These are phyloP conservation scores for Karalla daura DNA, from an alignment of 2,797 vertebrate genomes.

Conservation along the genomic window DNA sequence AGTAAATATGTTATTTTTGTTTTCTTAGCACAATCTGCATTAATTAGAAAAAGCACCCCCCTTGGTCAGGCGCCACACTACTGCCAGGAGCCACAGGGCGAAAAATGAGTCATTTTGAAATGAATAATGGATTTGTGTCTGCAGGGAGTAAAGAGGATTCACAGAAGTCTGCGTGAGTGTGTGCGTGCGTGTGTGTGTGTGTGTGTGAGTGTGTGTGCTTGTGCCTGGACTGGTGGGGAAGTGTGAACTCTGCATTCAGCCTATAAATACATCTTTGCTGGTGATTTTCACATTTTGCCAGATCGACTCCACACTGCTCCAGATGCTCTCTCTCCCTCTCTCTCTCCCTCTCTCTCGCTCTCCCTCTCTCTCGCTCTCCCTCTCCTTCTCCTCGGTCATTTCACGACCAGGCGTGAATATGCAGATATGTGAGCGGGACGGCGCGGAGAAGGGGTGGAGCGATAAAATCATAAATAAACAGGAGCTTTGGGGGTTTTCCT, in stretches of 20 bases:
- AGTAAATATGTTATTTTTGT: constrained; percentile 79
- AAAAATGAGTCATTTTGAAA: constrained; percentile 85
- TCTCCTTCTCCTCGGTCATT: constrained; percentile 43
- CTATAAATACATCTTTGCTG: constrained; percentile 76
- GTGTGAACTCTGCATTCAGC: constrained; percentile 41
- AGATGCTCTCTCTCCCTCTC: constrained; percentile 50
- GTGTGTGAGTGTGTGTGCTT: neutral
- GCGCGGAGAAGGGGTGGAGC: constrained; percentile 41
- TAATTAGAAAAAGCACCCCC: constrained; percentile 82
- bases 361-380: constrained; percentile 33
- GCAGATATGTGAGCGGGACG: constrained; percentile 58
- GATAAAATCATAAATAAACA: constrained; percentile 81
- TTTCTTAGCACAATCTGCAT: constrained; percentile 76
- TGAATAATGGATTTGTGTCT: constrained; percentile 84
- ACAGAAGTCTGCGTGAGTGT: constrained; percentile 46
- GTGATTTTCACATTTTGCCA: constrained; percentile 69
- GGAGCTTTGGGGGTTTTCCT: constrained; percentile 77
- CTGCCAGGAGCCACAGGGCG: constrained; percentile 75
- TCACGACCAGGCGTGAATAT: constrained; percentile 67
- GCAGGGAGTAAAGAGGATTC: constrained; percentile 70
- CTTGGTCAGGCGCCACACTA: constrained; percentile 72
- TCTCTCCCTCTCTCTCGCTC: constrained; percentile 29
- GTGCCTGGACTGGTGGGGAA: constrained; percentile 24
- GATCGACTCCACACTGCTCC: constrained; percentile 14
- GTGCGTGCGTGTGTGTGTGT: constrained; percentile 16